phyloP scores from a whole-genome alignment of 2,113 vertebrate species.

The Gallinago paraguaiae region DNA sequence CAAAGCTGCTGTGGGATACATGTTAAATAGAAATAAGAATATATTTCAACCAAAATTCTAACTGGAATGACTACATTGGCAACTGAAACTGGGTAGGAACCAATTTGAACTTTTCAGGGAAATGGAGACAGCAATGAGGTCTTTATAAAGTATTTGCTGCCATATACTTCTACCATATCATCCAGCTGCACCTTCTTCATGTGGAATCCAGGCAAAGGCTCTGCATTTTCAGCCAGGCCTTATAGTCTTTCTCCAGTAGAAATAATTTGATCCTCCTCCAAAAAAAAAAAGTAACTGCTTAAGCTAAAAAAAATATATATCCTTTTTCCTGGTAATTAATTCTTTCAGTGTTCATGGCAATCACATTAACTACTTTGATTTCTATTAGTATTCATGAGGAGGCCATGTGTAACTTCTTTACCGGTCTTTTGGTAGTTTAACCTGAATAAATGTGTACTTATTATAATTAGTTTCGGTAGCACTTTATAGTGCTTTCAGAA shows the following conservation, averaged over 20 bases:
- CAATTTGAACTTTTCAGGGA: neutral
- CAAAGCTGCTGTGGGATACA: neutral
- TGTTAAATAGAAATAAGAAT: neutral
- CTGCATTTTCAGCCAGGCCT: neutral
- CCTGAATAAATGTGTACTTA: neutral
- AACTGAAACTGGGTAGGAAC: neutral
- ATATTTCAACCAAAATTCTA: neutral
- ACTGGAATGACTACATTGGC: neutral
- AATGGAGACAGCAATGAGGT: neutral
- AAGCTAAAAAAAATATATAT: neutral
- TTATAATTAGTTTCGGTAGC: slow-evolving; percentile 20
- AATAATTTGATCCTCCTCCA: neutral
- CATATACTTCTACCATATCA: neutral
- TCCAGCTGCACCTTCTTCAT: neutral
- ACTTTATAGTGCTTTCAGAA: slow-evolving; percentile 26
- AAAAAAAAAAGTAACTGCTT: neutral
- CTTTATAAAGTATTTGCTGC: neutral
- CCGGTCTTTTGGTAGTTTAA: slow-evolving; percentile 15
- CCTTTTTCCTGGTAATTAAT: slow-evolving; percentile 22
- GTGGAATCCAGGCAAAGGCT: slow-evolving; percentile 12
- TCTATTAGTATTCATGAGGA: slow-evolving; percentile 40
- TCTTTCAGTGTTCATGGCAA: neutral
- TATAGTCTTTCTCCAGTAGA: neutral
- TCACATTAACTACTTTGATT: slow-evolving; percentile 27
- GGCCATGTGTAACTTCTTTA: slow-evolving; percentile 22